Conservation (phyloP, 2,888 invertebrate genomes). For the Pimpla rufipes region DNA sequence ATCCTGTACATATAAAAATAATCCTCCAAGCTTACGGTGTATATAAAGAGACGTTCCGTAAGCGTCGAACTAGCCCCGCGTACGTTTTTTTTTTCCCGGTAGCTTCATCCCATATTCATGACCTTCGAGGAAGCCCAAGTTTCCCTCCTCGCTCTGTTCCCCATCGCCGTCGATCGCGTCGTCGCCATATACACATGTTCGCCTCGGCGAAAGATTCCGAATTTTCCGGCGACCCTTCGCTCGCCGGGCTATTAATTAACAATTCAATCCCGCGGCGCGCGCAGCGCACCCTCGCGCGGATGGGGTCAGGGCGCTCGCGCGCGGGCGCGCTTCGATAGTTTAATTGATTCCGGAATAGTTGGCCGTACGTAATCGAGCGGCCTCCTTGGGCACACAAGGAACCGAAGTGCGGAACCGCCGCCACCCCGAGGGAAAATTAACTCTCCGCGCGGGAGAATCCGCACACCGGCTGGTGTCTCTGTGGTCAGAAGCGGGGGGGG, state of each 20-base stretch:
- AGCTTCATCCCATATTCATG: slow-evolving; percentile 80
- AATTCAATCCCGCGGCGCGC: slow-evolving; percentile 76
- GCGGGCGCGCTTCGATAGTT: slow-evolving; percentile 81
- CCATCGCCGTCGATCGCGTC: background rate
- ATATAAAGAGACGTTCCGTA: slow-evolving; percentile 42
- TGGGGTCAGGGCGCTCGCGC: slow-evolving; percentile 63
- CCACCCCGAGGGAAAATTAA: slow-evolving; percentile 48
- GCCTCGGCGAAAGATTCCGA: slow-evolving; percentile 50
- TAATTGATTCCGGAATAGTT: slow-evolving; percentile 84
- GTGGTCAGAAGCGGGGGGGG: slow-evolving; percentile 79
- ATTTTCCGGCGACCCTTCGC: slow-evolving; percentile 23
- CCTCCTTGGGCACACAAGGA: slow-evolving; percentile 25
- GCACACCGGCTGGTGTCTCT: slow-evolving; percentile 67
- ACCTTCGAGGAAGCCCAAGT: slow-evolving; percentile 67
- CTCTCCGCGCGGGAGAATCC: slow-evolving; percentile 57
- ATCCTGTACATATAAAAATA: too few relatives aligned
- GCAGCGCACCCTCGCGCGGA: slow-evolving; percentile 3
- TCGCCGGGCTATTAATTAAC: slow-evolving; percentile 77
- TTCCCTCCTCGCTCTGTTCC: background rate
- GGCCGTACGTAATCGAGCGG: slow-evolving; percentile 58
- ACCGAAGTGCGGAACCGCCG: too few relatives aligned
- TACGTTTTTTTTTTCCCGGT: slow-evolving; percentile 15
- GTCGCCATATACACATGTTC: background rate
- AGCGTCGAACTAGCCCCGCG: slow-evolving; percentile 2
- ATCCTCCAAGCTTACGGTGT: too few relatives aligned